A percentile compares a stretch with the other conserved stretches of the same genome.
These are phyloP conservation scores for Stegophylla sp. DNA, from an alignment of 2,888 invertebrate species.

Conservation along the genomic window DNA sequence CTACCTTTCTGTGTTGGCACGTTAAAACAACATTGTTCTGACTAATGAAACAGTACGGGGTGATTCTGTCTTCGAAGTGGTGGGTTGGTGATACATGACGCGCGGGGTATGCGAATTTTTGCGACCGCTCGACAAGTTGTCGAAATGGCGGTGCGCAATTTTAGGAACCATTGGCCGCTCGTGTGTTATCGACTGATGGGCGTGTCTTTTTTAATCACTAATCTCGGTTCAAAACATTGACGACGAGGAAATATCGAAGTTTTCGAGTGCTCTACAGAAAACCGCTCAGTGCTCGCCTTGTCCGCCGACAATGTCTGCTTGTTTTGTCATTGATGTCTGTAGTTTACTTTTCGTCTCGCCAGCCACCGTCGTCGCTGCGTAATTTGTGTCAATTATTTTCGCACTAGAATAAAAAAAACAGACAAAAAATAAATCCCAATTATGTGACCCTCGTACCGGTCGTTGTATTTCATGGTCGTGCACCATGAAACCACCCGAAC, in stretches of 20 bases:
- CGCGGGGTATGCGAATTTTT: too few species aligned
- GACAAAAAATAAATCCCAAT: neutral
- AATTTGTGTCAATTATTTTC: neutral
- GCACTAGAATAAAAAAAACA: neutral
- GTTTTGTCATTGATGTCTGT: neutral
- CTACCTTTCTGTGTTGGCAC: too few species aligned
- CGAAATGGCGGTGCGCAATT: neutral
- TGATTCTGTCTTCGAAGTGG: too few species aligned
- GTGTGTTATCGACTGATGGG: conserved; percentile 54
- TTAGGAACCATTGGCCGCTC: conserved; percentile 26
- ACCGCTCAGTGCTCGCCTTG: neutral
- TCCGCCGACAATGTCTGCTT: neutral
- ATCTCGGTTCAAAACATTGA: conserved; percentile 40
- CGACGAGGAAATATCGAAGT: neutral
- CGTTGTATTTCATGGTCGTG: too few species aligned
- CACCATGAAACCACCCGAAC: conserved; percentile 19
- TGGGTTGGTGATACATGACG: too few species aligned
- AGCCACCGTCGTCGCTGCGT: neutral
- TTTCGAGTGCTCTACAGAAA: neutral
- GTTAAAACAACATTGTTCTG: too few species aligned
- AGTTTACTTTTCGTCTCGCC: neutral
- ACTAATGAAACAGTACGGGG: too few species aligned
- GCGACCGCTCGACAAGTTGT: too few species aligned
- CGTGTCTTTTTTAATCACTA: conserved; percentile 54
- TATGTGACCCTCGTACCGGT: neutral